A percentile compares a stretch with the other conserved stretches of the same genome.
Conservation (phyloP, 2,888 invertebrate genomes). For the Epinotia bilunana region DNA sequence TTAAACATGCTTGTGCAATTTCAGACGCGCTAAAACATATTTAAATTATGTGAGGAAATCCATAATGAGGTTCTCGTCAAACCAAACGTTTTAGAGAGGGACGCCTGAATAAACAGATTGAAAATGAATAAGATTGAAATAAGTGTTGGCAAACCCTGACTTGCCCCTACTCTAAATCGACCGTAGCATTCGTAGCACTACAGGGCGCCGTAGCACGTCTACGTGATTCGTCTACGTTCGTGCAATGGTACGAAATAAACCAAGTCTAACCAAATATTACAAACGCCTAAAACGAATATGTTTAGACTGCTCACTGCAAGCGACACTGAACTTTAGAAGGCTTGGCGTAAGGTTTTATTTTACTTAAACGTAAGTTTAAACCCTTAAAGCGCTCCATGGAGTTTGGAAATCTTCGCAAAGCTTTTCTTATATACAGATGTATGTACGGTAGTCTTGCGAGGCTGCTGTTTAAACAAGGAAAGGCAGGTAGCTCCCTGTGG, state of each 20-base stretch:
- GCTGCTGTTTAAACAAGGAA: slow-evolving; percentile 29
- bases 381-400: slow-evolving; percentile 14
- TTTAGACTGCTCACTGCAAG: neutral
- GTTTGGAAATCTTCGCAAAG: slow-evolving; percentile 27
- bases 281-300: slow-evolving; percentile 27
- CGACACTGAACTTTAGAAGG: slow-evolving; percentile 1
- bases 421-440: slow-evolving; percentile 28
- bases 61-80: no score
- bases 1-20: no score
- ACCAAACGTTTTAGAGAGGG: no score
- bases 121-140: neutral
- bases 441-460: slow-evolving; percentile 24
- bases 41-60: no score
- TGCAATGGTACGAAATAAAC: slow-evolving; percentile 26
- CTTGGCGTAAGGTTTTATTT: neutral
- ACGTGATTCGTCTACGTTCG: slow-evolving; percentile 27
- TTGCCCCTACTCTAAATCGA: slow-evolving; percentile 8
- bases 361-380: neutral
- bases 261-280: slow-evolving; percentile 19
- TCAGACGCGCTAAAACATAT: no score
- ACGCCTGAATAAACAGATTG: neutral
- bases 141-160: neutral
- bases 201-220: slow-evolving; percentile 34
- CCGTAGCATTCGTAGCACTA: slow-evolving; percentile 38
- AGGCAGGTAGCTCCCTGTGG: neutral